Base-by-base conservation (phyloP, 2,797 vertebrate species). In the Discoglossus pictus region DNA sequence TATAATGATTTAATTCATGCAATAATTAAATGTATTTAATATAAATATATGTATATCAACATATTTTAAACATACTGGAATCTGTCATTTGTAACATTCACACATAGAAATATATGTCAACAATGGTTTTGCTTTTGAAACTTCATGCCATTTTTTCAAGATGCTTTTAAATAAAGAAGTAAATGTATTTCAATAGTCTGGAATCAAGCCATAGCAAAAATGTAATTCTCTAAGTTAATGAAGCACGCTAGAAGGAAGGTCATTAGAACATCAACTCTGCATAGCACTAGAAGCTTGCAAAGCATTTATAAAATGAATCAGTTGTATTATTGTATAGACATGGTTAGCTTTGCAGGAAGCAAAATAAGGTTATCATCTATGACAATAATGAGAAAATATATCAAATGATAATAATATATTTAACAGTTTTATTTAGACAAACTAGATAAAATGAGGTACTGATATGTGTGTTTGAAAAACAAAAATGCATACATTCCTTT, bases 161-260 rank as follows among this genome's bases (percentile, higher is more conserved):
- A 52, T 39, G 42, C 16, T 38, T 59, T 68, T 68, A 68, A 60
- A 51, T 52, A 68, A 53, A 39, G 20, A 68, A 68, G 36, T 16
- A 59, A 67, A 34, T 61, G 25, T 53, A 61, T 59, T 46, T 46
- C 47, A 51, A 61, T 68, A 53, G 52, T 68, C 18, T 61, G 39
- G 58, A 61, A 7, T 35, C 23, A 68, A 27, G 56, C 56, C 48
- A 61, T 40, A n/a, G 35, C 16, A 60, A 67, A 67, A 60, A 43
- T 4, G 25, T 68, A 53, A 68, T 68, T 68, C 38, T 68, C 4
- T 25, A 43, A 61, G 48, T 61, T 68, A 68, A 68, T 68, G 56
- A 68, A 68, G 65, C 48, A 52, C 23, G 27, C n/a, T 16, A 11
- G 18, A 46, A 52, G 48, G 36, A 61, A 44, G 39, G 39, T 68